phyloP scores from a whole-genome alignment of 1,140 invertebrate species.

The Camponotus vicinus region DNA sequence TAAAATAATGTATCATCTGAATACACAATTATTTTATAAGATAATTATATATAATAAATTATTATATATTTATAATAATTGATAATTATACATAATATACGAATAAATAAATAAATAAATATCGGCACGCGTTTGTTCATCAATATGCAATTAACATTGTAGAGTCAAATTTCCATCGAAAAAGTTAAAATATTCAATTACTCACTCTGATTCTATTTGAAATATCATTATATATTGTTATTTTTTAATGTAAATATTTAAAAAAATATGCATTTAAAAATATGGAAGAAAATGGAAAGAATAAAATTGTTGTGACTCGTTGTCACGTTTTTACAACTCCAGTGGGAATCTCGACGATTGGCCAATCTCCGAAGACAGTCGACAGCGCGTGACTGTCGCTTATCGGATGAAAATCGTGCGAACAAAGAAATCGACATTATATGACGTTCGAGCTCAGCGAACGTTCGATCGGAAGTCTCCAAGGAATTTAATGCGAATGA shows the following conservation, averaged over 20 bases:
- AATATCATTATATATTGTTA: background rate
- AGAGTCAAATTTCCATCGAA: background rate
- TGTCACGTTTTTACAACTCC: conserved; percentile 54
- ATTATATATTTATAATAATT: too few relatives aligned
- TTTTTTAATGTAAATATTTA: background rate
- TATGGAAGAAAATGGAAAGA: conserved; percentile 10
- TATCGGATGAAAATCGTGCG: conserved; percentile 62
- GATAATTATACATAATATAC: background rate
- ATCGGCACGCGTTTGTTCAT: background rate
- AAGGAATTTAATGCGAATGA: conserved; percentile 75
- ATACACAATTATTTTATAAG: background rate
- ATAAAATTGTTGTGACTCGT: conserved; percentile 56
- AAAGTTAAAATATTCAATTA: background rate
- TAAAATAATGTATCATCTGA: background rate
- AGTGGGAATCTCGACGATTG: conserved; percentile 53
- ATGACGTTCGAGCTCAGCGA: conserved; percentile 71
- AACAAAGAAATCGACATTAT: conserved; percentile 74
- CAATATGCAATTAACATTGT: background rate
- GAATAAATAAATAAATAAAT: background rate
- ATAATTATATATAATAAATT: background rate
- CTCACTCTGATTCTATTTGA: background rate
- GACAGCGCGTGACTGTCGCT: conserved; percentile 57
- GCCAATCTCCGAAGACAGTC: conserved; percentile 53
- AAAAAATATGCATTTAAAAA: conserved; percentile 12
- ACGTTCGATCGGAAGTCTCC: conserved; percentile 68